Conservation (phyloP, 2,888 invertebrate species). For the Rhabditoides inermis region DNA sequence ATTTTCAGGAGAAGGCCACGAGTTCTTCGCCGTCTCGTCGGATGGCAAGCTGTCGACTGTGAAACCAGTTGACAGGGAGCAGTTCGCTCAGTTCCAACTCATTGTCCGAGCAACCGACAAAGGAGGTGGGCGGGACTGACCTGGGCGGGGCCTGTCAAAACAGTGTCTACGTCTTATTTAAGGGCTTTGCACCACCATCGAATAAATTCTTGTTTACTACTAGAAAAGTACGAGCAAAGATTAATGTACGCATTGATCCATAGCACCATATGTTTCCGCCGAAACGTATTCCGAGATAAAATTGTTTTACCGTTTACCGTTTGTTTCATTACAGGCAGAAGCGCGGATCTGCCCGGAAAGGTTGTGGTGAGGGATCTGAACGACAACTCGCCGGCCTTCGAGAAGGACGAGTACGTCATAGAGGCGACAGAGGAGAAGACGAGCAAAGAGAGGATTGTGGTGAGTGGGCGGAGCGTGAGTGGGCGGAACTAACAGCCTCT, state of each 20-base stretch:
- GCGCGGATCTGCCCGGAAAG: constrained; percentile 10
- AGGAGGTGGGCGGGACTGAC: too few relatives aligned
- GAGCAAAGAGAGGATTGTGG: constrained; percentile 18
- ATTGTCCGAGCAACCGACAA: constrained; percentile 21
- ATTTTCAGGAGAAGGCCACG: too few relatives aligned
- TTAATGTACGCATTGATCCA: too few relatives aligned
- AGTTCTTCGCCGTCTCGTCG: constrained; percentile 17
- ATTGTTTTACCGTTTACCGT: too few relatives aligned
- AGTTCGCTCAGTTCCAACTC: constrained; percentile 16
- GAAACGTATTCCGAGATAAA: too few relatives aligned
- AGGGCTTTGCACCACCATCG: too few relatives aligned
- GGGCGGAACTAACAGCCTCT: background rate
- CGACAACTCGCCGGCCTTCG: constrained; percentile 35
- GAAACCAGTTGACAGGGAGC: constrained; percentile 25
- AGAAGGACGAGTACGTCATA: constrained; percentile 14
- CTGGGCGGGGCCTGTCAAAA: too few relatives aligned
- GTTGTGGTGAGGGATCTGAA: constrained; percentile 51
- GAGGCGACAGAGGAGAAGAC: constrained; percentile 21
- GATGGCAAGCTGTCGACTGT: constrained; percentile 16
- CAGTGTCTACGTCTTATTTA: too few relatives aligned
- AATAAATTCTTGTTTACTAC: too few relatives aligned
- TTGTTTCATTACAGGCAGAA: constrained; percentile 11
- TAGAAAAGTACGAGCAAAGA: too few relatives aligned
- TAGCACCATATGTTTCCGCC: too few relatives aligned
- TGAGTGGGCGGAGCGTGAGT: constrained; percentile 3